Evolutionary conservation across 2,113 vertebrate species (phyloP).

Genomic region (Odocoileus virginianus): DNA sequence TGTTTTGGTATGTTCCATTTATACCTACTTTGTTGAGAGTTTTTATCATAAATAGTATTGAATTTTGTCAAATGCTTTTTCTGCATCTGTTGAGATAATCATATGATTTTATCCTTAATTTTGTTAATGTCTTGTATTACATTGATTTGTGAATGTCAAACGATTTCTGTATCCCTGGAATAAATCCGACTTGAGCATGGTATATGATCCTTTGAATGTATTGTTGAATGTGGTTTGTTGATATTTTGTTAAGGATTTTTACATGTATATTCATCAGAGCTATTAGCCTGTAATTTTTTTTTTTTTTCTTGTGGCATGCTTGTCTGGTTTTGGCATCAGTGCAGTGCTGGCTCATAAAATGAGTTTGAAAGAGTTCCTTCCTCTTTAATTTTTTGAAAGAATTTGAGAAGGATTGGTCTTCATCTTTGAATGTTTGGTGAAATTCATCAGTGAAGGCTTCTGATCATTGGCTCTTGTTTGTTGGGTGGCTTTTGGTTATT

Average conservation of each 20-base stretch:
- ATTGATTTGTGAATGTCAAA: background rate
- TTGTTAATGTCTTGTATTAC: background rate
- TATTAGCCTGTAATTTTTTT: background rate
- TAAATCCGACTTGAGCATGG: background rate
- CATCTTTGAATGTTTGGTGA: background rate
- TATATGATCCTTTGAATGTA: background rate
- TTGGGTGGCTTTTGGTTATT: background rate
- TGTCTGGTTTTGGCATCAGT: background rate
- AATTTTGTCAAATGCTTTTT: background rate
- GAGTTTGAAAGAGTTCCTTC: background rate
- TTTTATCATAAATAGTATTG: background rate
- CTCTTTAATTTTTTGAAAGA: background rate
- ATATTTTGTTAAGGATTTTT: background rate
- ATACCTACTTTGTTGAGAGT: background rate
- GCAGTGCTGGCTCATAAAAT: background rate
- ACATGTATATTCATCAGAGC: background rate
- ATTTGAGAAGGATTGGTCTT: background rate
- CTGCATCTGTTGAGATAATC: background rate
- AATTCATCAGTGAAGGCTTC: background rate
- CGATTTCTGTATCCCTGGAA: background rate
- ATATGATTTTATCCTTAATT: background rate
- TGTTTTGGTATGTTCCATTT: background rate
- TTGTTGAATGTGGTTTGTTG: background rate
- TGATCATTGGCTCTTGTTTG: background rate
- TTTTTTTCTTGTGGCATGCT: background rate